Percentiles rank a stretch among this genome's conserved stretches.
These are phyloP conservation scores for Caenorhabditis angaria DNA, from an alignment of 2,888 invertebrate genomes.

Conservation along the genomic window DNA sequence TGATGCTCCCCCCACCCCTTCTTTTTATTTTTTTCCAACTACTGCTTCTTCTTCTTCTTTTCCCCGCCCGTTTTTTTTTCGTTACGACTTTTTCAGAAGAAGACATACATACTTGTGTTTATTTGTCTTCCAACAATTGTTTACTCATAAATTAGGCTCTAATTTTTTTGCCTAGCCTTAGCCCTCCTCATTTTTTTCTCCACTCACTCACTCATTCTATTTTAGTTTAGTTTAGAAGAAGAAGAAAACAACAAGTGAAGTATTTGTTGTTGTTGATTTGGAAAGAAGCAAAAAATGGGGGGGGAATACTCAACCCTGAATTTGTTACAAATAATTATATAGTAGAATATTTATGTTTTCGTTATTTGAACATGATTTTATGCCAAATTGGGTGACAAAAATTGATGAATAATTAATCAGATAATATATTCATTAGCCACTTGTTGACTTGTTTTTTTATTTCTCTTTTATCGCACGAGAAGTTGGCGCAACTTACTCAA, in stretches of 20 bases:
- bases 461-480: neutral
- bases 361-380: neutral
- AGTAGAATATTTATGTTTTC: conserved; percentile 1
- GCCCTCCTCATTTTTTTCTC: conserved; percentile 17
- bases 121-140: neutral
- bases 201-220: conserved; percentile 10
- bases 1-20: conserved; percentile 10
- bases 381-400: neutral
- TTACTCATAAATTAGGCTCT: conserved; percentile 2
- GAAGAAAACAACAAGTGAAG: too few species aligned
- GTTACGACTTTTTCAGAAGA: conserved; percentile 3
- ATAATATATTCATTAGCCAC: neutral
- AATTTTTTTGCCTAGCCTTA: neutral
- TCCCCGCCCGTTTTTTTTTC: conserved; percentile 7
- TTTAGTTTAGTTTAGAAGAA: conserved; percentile 3
- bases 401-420: neutral
- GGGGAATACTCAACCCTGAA: neutral
- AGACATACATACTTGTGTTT: conserved; percentile 2
- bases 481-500: neutral
- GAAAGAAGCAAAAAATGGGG: neutral
- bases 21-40: conserved; percentile 10
- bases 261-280: neutral
- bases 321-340: neutral
- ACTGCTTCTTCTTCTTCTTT: conserved; percentile 15
- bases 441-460: neutral